Conservation (phyloP, 2,888 invertebrate species). For the Crocallis elinguaria region DNA sequence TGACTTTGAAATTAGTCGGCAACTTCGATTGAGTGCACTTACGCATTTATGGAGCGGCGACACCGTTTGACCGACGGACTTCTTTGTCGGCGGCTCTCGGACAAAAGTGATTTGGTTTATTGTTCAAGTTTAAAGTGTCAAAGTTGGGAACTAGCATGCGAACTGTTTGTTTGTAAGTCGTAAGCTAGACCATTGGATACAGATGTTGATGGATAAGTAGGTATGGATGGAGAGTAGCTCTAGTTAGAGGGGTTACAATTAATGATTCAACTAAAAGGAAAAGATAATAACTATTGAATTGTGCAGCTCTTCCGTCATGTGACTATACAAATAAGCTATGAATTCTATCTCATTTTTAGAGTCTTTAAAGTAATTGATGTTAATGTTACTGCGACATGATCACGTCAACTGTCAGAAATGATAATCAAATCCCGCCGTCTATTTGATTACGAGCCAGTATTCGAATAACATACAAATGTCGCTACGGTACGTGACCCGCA, state of each 20-base stretch:
- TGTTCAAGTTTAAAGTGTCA: slow-evolving; percentile 28
- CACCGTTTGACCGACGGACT: slow-evolving; percentile 47
- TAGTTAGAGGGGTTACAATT: neutral
- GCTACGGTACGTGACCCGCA: slow-evolving; percentile 1
- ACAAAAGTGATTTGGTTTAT: slow-evolving; percentile 21
- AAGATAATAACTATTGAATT: too few species aligned
- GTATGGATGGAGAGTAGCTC: neutral
- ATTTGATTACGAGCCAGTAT: slow-evolving; percentile 6
- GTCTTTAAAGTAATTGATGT: too few species aligned
- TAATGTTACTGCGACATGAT: neutral
- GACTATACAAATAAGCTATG: too few species aligned
- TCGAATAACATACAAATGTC: slow-evolving; percentile 10
- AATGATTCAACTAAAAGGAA: too few species aligned
- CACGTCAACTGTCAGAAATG: neutral
- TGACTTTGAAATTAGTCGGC: slow-evolving; percentile 73
- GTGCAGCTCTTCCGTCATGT: too few species aligned
- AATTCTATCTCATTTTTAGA: too few species aligned
- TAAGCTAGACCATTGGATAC: neutral
- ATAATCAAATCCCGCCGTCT: slow-evolving; percentile 3
- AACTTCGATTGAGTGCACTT: slow-evolving; percentile 62
- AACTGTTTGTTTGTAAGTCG: slow-evolving; percentile 19
- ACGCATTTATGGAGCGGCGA: slow-evolving; percentile 55
- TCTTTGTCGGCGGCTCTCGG: slow-evolving; percentile 6
- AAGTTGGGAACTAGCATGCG: slow-evolving; percentile 23
- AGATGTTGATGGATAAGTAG: neutral